These are phyloP conservation scores for Gopherus flavomarginatus DNA, from an alignment of 2,113 vertebrate species.

Conservation along the genomic window DNA sequence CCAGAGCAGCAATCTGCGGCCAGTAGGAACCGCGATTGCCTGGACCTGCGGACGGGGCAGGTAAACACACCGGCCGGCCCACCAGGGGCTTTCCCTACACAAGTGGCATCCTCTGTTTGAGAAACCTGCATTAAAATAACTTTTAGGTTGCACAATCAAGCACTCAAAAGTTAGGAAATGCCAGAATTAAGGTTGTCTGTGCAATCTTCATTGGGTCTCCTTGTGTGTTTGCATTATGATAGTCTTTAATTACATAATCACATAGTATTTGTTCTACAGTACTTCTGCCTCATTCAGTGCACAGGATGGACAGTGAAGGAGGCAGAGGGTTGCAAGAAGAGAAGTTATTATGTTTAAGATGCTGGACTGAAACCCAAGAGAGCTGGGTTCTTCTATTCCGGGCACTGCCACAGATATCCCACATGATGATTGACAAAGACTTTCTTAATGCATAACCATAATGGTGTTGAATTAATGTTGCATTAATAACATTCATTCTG, in stretches of 20 bases:
- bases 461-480: not conserved
- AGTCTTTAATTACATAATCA: not conserved
- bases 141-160: not conserved
- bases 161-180: not conserved
- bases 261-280: not conserved
- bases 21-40: too few relatives aligned
- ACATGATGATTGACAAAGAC: not conserved
- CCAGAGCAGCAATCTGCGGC: too few relatives aligned
- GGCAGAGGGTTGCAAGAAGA: not conserved
- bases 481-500: not conserved
- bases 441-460: not conserved
- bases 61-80: too few relatives aligned
- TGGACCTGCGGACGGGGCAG: too few relatives aligned
- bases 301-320: not conserved
- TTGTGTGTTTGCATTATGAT: rapidly evolving
- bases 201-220: not conserved
- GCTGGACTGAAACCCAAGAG: not conserved
- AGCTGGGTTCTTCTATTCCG: not conserved
- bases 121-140: not conserved
- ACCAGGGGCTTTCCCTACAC: too few relatives aligned
- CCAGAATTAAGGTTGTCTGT: not conserved
- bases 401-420: not conserved
- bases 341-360: not conserved
- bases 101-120: too few relatives aligned
- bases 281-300: not conserved